Base-by-base conservation (phyloP, 2,888 invertebrate species). In the Sminthurinus aureus region DNA sequence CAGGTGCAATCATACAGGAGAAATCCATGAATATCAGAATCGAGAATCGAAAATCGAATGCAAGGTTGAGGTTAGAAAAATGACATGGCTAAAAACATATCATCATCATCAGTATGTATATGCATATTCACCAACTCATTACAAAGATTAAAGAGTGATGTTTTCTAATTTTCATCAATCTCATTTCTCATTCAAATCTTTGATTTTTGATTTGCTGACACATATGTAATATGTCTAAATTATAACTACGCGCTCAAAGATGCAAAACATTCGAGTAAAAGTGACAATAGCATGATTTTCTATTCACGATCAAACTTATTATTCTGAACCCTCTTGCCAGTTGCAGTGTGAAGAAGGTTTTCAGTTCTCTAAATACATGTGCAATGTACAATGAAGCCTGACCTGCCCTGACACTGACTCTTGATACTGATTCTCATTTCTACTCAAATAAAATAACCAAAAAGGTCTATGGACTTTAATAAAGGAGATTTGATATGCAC, bases 21-120 rank as follows among this genome's bases (percentile, higher is more conserved):
- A 20, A 22, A 80, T 71, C 80, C 80, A 80, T 80, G 80, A 51
- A 80, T 58, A 51, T 51, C 76, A 76, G 50, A 76, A n/a, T n/a
- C 12, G 20, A 11, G n/a, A n/a, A 8, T 22, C 67, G n/a, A 76
- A 79, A 81, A 73, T 73, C 73, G 22, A 58, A 64, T 75, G 74
- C 81, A 81, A 81, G 81, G 81, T 81, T 81, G 81, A 81, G 81
- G 81, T 81, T 81, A 81, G n/a, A 71, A 71, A 71, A 71, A 71
- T 71, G 71, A 71, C 71, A 71, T 71, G 71, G 71, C 71, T 71
- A 71, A 71, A 71, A 71, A 71, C 38, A 38, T 38, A 38, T 38
- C 38, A 38, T 38, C 38, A 38, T 38, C 38, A 38, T 38, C 6
- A 38, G 3, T 6, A 38, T 38, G 38, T 38, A 6, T 6, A 38